Evolutionary conservation across 2,113 vertebrate genomes (phyloP).

Genomic region (Paradoxurus hermaphroditus): DNA sequence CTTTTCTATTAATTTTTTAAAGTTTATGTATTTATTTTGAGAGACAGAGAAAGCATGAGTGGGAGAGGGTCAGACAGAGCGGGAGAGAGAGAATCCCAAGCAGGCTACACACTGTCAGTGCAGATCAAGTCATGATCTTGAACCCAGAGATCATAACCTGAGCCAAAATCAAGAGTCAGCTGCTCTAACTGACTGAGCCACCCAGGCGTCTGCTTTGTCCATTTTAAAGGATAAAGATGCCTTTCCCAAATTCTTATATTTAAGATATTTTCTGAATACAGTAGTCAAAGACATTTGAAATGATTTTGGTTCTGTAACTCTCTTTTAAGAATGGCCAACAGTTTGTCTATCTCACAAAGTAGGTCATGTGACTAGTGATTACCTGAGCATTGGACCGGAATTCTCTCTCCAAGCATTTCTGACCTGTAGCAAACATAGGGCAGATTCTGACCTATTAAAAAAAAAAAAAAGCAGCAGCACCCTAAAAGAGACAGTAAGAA

Average conservation of each 20-base stretch:
- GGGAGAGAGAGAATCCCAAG: no score
- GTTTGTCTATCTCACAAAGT: not conserved
- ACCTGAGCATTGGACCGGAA: not conserved
- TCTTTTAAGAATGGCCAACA: not conserved
- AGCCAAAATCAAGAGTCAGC: no score
- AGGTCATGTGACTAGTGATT: not conserved
- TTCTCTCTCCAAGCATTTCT: not conserved
- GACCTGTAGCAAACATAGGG: not conserved
- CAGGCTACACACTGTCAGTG: no score
- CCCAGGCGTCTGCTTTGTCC: not conserved
- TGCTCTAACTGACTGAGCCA: no score
- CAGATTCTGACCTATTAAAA: not conserved
- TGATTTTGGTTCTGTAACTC: not conserved
- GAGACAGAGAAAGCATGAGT: no score
- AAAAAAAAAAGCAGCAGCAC: no score
- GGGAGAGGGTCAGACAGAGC: no score
- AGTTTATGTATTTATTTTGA: no score
- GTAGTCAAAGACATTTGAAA: not conserved
- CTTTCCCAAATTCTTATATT: not conserved
- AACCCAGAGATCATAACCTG: no score
- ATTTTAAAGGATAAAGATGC: not conserved
- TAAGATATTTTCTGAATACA: slow-evolving; percentile 6
- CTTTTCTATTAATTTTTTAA: no score
- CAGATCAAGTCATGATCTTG: no score
- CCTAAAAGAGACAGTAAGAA: not conserved